Evolutionary conservation across 2,113 vertebrate species (phyloP).

Genomic region (Megaceryle maxima): DNA sequence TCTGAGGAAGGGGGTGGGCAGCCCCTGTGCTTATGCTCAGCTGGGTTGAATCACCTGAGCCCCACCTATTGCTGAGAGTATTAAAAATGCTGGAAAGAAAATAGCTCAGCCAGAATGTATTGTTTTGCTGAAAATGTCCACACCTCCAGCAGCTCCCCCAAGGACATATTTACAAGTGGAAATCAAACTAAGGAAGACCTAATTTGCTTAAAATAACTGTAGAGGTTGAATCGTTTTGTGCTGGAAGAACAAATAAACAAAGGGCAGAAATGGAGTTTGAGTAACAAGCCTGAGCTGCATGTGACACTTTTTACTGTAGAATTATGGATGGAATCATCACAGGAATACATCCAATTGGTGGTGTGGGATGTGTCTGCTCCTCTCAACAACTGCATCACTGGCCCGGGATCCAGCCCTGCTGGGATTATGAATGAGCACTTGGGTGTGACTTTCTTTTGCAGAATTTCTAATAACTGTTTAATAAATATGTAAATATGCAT

Average conservation of each 20-base stretch:
- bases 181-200: constrained; percentile 39
- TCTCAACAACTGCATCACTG: background rate
- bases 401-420: background rate
- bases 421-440: background rate
- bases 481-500: background rate
- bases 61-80: background rate
- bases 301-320: constrained; percentile 23
- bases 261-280: constrained; percentile 29
- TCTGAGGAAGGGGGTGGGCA: background rate
- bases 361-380: background rate
- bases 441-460: background rate
- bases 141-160: background rate
- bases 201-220: constrained; percentile 53
- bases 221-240: constrained; percentile 39
- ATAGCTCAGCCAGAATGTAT: background rate
- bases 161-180: constrained; percentile 45
- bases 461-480: background rate
- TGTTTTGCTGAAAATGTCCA: background rate
- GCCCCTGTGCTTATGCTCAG: background rate
- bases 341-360: background rate
- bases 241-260: constrained; percentile 28
- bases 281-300: background rate
- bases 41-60: background rate
- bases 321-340: constrained; percentile 21
- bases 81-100: background rate